These are phyloP conservation scores for Acleris cristana DNA, from an alignment of 2,888 invertebrate genomes.

Conservation along the genomic window DNA sequence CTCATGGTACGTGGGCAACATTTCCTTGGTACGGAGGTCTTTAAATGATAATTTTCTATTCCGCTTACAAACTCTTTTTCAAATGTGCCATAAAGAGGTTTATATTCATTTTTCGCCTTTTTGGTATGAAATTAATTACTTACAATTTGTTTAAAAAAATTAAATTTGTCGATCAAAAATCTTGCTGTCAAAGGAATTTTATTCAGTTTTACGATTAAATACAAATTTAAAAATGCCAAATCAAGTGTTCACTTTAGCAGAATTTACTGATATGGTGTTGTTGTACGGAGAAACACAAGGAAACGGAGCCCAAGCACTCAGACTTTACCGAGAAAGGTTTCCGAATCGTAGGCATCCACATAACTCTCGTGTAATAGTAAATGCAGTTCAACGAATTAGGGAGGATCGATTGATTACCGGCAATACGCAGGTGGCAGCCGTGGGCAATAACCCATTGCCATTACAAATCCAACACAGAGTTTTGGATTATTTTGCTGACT, in stretches of 20 bases:
- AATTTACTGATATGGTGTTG: neutral
- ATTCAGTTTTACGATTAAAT: too few relatives aligned
- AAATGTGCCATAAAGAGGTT: too few relatives aligned
- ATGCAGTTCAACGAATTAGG: neutral
- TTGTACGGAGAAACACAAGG: slow-evolving; percentile 9
- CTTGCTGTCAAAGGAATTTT: too few relatives aligned
- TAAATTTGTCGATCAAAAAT: too few relatives aligned
- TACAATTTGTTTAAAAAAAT: too few relatives aligned
- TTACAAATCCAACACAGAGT: slow-evolving; percentile 5
- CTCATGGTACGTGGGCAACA: neutral
- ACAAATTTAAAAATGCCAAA: too few relatives aligned
- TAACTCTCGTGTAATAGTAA: slow-evolving; percentile 12
- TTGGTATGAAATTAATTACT: too few relatives aligned
- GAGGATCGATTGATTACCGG: too few relatives aligned
- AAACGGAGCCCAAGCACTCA: slow-evolving; percentile 8
- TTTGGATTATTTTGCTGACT: too few relatives aligned
- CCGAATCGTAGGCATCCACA: slow-evolving; percentile 14
- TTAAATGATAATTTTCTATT: neutral
- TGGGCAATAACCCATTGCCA: neutral
- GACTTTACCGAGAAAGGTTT: slow-evolving; percentile 7
- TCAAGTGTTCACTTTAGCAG: too few relatives aligned
- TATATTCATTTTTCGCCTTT: too few relatives aligned
- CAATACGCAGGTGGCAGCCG: too few relatives aligned
- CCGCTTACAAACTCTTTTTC: neutral
- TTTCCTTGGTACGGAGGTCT: neutral